These are phyloP conservation scores for Eupithecia vulgata DNA, from an alignment of 2,888 invertebrate genomes.

Conservation along the genomic window DNA sequence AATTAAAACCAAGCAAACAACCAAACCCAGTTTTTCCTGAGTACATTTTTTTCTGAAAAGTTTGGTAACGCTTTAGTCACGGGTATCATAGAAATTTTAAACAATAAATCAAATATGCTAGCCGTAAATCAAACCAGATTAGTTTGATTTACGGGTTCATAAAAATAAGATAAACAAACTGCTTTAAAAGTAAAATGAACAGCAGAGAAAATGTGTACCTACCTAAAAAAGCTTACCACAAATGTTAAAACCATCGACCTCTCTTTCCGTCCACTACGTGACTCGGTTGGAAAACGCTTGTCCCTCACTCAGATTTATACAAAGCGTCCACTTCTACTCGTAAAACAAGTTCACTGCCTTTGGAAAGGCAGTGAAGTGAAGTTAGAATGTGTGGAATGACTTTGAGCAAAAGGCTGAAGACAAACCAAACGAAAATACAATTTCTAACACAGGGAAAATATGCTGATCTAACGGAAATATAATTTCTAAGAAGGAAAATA, in stretches of 20 bases:
- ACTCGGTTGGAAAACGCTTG: constrained; percentile 20
- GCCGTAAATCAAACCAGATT: no score
- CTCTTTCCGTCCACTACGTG: constrained; percentile 20
- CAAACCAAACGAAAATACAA: neutral
- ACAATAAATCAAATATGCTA: no score
- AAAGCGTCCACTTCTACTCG: constrained; percentile 23
- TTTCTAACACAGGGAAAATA: no score
- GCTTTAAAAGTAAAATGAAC: neutral
- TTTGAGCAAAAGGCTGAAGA: neutral
- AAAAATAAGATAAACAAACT: neutral
- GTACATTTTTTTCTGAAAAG: neutral
- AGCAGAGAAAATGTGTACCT: neutral
- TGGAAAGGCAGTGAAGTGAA: neutral
- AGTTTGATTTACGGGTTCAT: no score
- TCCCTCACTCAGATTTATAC: constrained; percentile 21
- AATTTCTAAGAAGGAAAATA: neutral
- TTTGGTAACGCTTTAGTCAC: neutral
- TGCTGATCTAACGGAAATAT: neutral
- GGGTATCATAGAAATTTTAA: neutral
- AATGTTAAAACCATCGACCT: constrained; percentile 15
- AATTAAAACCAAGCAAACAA: no score
- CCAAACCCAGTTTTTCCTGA: no score
- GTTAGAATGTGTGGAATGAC: neutral
- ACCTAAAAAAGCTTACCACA: neutral
- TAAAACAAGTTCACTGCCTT: constrained; percentile 6